These are phyloP conservation scores for Drosophila repleta DNA, from an alignment of 1,140 invertebrate genomes.

Conservation along the genomic window DNA sequence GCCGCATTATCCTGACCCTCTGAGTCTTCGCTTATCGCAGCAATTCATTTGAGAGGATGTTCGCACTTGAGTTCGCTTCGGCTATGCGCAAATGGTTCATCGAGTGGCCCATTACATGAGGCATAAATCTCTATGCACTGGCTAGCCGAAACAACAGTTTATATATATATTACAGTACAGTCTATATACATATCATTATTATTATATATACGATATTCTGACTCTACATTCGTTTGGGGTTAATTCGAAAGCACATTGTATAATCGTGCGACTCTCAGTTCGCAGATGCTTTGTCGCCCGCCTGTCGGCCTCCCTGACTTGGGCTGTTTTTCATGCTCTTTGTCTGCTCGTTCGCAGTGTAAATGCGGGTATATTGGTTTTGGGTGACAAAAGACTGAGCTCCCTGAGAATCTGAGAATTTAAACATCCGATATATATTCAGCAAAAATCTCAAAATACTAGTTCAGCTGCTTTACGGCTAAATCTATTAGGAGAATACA, in stretches of 20 bases:
- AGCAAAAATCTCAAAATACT: too few relatives aligned
- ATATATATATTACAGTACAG: too few relatives aligned
- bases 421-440: too few relatives aligned
- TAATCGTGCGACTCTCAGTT: conserved; percentile 49
- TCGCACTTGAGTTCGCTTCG: conserved; percentile 40
- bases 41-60: conserved; percentile 42
- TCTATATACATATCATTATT: conserved; percentile 15
- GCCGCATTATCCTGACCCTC: conserved; percentile 32
- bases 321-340: conserved; percentile 47
- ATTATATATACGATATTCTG: conserved; percentile 36
- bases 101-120: conserved; percentile 52
- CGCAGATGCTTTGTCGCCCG: conserved; percentile 24
- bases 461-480: too few relatives aligned
- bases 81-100: conserved; percentile 26
- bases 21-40: conserved; percentile 15
- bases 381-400: too few relatives aligned
- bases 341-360: neutral
- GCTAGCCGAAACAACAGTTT: conserved; percentile 17
- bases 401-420: too few relatives aligned
- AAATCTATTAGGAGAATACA: too few relatives aligned
- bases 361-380: too few relatives aligned
- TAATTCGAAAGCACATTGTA: conserved; percentile 74
- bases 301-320: conserved; percentile 21
- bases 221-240: conserved; percentile 42
- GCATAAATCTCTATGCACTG: conserved; percentile 48